Evolutionary conservation across 2,113 vertebrate genomes (phyloP).

Genomic region (Oncorhynchus masou): DNA sequence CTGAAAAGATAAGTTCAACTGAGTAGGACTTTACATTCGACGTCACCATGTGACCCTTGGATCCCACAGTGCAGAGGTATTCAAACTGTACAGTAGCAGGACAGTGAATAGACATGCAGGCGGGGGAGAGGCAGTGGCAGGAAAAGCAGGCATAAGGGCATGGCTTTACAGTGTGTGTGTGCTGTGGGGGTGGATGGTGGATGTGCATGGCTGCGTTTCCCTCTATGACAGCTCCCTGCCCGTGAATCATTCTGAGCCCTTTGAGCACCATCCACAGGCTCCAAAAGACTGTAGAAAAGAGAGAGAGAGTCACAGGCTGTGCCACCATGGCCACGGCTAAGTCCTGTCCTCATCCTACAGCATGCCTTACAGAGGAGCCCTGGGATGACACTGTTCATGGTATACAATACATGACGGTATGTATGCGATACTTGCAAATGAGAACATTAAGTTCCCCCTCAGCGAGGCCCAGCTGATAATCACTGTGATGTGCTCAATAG

Average conservation of each 20-base stretch:
- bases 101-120: constrained; percentile 3
- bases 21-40: no score
- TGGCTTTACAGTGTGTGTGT: background rate
- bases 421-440: constrained; percentile 29
- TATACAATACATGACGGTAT: constrained; percentile 35
- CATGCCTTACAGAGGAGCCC: constrained; percentile 31
- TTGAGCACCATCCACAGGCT: constrained; percentile 11
- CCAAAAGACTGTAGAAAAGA: background rate
- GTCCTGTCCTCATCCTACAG: constrained; percentile 28
- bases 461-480: constrained; percentile 20
- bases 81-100: background rate
- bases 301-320: constrained; percentile 34
- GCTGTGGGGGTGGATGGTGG: constrained; percentile 23
- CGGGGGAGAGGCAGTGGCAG: background rate
- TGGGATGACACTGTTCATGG: constrained; percentile 33
- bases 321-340: constrained; percentile 28
- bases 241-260: constrained; percentile 52
- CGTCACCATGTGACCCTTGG: no score
- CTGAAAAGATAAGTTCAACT: no score
- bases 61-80: no score
- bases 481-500: constrained; percentile 19
- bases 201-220: constrained; percentile 34
- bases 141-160: background rate
- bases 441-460: constrained; percentile 32
- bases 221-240: constrained; percentile 52